Percentiles rank a stretch among this genome's conserved stretches.
These are phyloP conservation scores for Ips nitidus DNA, from an alignment of 1,140 invertebrate genomes.

Conservation along the genomic window DNA sequence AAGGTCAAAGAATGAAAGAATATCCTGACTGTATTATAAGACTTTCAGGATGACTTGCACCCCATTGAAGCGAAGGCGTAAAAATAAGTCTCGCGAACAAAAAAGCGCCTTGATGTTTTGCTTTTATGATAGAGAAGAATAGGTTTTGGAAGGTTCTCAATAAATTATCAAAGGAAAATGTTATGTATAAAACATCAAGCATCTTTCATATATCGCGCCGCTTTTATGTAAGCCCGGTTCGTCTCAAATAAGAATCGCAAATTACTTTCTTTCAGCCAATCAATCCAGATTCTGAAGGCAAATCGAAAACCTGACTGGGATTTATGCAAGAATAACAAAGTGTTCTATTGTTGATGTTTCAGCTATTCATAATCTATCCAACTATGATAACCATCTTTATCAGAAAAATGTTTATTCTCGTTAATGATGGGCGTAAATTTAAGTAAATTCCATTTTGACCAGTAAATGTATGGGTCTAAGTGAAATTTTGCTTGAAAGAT, in stretches of 20 bases:
- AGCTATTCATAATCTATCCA: too few relatives aligned
- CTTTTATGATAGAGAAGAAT: constrained; percentile 7
- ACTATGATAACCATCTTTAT: too few relatives aligned
- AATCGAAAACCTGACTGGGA: too few relatives aligned
- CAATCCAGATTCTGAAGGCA: neutral
- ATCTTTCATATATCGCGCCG: constrained; percentile 2
- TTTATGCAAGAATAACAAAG: too few relatives aligned
- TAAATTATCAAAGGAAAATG: constrained; percentile 12
- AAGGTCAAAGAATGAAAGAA: neutral
- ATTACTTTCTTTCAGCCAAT: constrained; percentile 8
- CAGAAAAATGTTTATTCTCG: too few relatives aligned
- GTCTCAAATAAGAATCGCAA: constrained; percentile 7
- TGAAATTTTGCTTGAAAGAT: too few relatives aligned
- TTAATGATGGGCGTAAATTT: too few relatives aligned
- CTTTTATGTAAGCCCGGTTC: constrained; percentile 3
- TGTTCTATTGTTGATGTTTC: too few relatives aligned
- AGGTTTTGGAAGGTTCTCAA: constrained; percentile 7
- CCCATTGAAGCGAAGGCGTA: neutral
- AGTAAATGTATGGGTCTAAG: too few relatives aligned
- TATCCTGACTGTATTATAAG: constrained; percentile 1
- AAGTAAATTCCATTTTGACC: too few relatives aligned
- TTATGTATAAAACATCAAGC: constrained; percentile 11
- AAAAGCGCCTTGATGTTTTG: constrained; percentile 1
- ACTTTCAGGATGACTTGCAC: constrained; percentile 2
- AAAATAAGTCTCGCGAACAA: constrained; percentile 7